Evolutionary conservation across 2,888 invertebrate species (phyloP).

Genomic region (Physocephala rufipes): DNA sequence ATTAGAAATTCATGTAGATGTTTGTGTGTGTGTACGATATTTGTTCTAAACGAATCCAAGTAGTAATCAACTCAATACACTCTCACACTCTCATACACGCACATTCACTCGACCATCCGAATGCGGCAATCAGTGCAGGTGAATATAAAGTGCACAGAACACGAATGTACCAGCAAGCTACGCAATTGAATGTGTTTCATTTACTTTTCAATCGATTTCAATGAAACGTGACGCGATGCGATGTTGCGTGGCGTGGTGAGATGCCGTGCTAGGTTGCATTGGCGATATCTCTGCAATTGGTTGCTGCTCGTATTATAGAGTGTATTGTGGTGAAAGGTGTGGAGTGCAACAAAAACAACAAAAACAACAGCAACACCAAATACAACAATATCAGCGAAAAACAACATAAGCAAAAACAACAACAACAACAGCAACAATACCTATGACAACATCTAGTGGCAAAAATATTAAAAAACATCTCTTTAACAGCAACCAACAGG

Average conservation of each 20-base stretch:
- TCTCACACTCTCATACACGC: not conserved
- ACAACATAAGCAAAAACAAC: not conserved
- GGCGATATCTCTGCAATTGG: not conserved
- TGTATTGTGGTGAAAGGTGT: not conserved
- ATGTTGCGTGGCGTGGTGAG: no score
- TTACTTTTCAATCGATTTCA: not conserved
- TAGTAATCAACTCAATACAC: conserved; percentile 10
- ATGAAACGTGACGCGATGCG: not conserved
- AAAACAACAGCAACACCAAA: not conserved
- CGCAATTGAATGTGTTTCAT: conserved; percentile 6
- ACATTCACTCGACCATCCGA: no score
- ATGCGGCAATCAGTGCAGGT: not conserved
- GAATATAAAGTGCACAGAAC: no score
- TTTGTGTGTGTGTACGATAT: not conserved
- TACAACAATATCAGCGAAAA: not conserved
- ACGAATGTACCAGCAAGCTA: not conserved
- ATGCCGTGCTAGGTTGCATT: no score
- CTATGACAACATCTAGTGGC: no score
- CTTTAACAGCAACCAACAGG: not conserved
- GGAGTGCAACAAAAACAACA: conserved; percentile 5
- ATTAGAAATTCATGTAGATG: no score
- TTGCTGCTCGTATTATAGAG: not conserved
- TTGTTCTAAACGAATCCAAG: not conserved
- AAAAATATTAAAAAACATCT: not conserved
- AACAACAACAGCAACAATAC: conserved; percentile 6